These are phyloP conservation scores for Sebastes umbrosus DNA, from an alignment of 2,797 vertebrate genomes.

Conservation along the genomic window DNA sequence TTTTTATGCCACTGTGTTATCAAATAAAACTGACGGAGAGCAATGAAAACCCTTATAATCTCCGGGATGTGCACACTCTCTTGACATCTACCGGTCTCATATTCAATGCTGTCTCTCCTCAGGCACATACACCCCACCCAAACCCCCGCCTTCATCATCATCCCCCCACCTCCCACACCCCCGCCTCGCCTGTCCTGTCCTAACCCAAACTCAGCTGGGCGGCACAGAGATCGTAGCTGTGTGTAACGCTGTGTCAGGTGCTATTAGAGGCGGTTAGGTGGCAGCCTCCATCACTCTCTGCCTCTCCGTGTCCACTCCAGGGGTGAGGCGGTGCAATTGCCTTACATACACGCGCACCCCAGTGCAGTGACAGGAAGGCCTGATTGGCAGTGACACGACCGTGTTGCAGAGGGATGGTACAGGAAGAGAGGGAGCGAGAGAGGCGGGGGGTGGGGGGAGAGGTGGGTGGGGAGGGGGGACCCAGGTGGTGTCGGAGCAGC, in stretches of 20 bases:
- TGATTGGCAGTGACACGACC: constrained; percentile 82
- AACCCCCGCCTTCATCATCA: constrained; percentile 10
- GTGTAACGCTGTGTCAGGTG: constrained; percentile 82
- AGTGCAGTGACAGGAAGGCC: constrained; percentile 78
- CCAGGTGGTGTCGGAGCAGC: constrained; percentile 78
- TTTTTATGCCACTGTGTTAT: constrained; percentile 9
- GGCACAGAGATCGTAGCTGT: constrained; percentile 72
- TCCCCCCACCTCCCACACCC: not conserved
- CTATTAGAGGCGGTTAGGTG: constrained; percentile 83
- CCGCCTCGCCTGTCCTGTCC: constrained; percentile 56
- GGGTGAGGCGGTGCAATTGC: constrained; percentile 81
- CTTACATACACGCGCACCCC: constrained; percentile 67
- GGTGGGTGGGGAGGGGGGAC: constrained; percentile 32
- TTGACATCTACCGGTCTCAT: constrained; percentile 36
- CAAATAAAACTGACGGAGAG: constrained; percentile 23
- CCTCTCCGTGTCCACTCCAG: constrained; percentile 79
- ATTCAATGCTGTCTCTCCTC: constrained; percentile 39
- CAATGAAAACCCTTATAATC: constrained; percentile 22
- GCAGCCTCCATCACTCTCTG: constrained; percentile 82
- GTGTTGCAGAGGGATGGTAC: constrained; percentile 72
- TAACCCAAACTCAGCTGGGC: constrained; percentile 77
- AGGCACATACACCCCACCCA: constrained; percentile 41
- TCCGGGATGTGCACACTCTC: not conserved
- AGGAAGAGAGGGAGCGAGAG: constrained; percentile 40
- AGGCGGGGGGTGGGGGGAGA: constrained; percentile 14